A percentile compares a stretch with the other conserved stretches of the same genome.
Conservation (phyloP, 2,113 vertebrate species). For the Myanophis thanlyinensis region DNA sequence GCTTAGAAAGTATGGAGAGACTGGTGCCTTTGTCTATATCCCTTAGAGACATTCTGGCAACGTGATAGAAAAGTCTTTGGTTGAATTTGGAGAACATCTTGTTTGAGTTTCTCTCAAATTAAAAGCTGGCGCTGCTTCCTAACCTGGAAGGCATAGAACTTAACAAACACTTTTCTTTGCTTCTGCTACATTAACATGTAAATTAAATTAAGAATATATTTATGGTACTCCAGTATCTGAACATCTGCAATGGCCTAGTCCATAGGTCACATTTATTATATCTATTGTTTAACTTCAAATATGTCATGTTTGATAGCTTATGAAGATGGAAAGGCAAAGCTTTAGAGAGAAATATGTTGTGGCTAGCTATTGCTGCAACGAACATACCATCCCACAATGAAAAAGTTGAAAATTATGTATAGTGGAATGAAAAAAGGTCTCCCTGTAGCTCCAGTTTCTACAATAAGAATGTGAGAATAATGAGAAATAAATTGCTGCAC, state of each 20-base stretch:
- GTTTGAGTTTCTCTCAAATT: background rate
- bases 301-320: background rate
- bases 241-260: background rate
- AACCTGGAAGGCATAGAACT: background rate
- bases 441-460: background rate
- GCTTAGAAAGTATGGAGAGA: background rate
- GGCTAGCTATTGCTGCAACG: too few species aligned
- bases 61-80: background rate
- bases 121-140: too few species aligned
- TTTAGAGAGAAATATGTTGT: background rate
- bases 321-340: background rate
- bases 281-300: background rate
- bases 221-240: background rate
- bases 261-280: background rate
- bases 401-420: background rate
- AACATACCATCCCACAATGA: background rate
- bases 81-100: background rate
- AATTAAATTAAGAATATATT: background rate
- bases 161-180: background rate
- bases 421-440: background rate
- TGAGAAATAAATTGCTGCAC: background rate
- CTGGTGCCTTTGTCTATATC: background rate
- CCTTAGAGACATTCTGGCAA: background rate
- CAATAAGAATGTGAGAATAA: background rate
- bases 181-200: background rate